Evolutionary conservation across 2,888 invertebrate genomes (phyloP).

Genomic region (Cetonia aurata): DNA sequence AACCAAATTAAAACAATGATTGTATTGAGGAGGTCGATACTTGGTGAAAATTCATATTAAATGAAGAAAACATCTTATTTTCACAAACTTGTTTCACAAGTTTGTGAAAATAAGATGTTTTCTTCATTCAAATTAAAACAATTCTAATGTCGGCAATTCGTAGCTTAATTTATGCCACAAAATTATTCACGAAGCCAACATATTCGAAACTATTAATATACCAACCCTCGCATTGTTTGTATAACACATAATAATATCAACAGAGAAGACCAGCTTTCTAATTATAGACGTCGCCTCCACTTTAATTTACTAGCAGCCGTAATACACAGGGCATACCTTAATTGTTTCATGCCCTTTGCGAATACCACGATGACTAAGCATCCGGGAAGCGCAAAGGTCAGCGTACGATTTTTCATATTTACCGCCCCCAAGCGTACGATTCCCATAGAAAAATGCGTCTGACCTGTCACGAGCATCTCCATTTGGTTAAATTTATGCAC

Average conservation of each 20-base stretch:
- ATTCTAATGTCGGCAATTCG: no score
- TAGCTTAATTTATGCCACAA: no score
- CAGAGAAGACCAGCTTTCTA: conserved; percentile 9
- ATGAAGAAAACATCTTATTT: no score
- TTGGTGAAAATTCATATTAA: no score
- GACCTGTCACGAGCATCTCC: conserved; percentile 9
- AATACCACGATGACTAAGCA: not conserved
- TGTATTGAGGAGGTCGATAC: no score
- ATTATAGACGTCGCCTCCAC: conserved; percentile 4
- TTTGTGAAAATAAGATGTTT: no score
- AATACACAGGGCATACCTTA: conserved; percentile 1
- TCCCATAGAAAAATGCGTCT: conserved; percentile 24
- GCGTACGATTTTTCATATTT: conserved; percentile 22
- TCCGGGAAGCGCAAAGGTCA: conserved; percentile 11
- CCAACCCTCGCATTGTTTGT: not conserved
- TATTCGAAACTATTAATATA: no score
- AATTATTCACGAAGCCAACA: no score
- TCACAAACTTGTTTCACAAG: no score
- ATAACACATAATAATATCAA: conserved; percentile 20
- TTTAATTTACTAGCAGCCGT: conserved; percentile 8
- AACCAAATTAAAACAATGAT: no score
- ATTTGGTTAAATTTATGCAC: no score
- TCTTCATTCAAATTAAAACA: no score
- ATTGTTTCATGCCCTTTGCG: conserved; percentile 25
- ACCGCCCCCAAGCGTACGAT: conserved; percentile 20